Evolutionary conservation across 1,140 invertebrate genomes (phyloP), one percentile per base, ranked within the genome.

Genomic region (Temnothorax longispinosus): DNA sequence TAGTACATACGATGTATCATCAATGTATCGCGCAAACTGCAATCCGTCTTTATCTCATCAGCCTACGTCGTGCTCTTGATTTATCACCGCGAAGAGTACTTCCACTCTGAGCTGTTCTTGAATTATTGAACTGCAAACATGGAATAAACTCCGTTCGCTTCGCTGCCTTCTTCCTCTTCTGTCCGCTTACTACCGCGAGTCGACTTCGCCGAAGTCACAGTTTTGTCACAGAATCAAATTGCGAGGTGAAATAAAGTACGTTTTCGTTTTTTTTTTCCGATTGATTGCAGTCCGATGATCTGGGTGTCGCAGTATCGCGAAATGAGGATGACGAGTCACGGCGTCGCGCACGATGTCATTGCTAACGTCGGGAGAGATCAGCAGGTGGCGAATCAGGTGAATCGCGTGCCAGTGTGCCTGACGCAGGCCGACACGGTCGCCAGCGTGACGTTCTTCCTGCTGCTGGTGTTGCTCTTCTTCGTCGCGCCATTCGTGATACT

Each of bases 401-500:
- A 95, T 21, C 86, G 95, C 44, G 96, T 96, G 87, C 95, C 96
- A 27, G 95, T 95, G 35, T 98, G 98, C 93, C 95, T 97, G 60
- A 98, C 97, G 4, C 95, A 96, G 92, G 97, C 97, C 8, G 96
- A 96, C 92, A 96, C 96, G 56, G 94, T 96, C 91, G 97, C 97
- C 96, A 96, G 97, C 41, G 96, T 96, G 56, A 93, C 96, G 38
- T 98, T 98, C 96, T 97, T 98, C 94, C 93, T 97, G 27, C 95
- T 96, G 88, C 97, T 97, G 89, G 97, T 97, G 8, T 74, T 96
- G 74, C 93, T 97, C 56, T 98, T 98, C 93, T 98, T 98, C 95
- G 93, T 98, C 69, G 91, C 98, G 10, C 98, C 98, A 18, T 94
- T 98, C 27, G 92, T 97, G 32, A 96, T 98, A 65, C 96, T 99